Percentiles rank a stretch among this genome's conserved stretches.
Conservation (phyloP, 2,797 vertebrate genomes). For the Neosilurus hyrtlii region DNA sequence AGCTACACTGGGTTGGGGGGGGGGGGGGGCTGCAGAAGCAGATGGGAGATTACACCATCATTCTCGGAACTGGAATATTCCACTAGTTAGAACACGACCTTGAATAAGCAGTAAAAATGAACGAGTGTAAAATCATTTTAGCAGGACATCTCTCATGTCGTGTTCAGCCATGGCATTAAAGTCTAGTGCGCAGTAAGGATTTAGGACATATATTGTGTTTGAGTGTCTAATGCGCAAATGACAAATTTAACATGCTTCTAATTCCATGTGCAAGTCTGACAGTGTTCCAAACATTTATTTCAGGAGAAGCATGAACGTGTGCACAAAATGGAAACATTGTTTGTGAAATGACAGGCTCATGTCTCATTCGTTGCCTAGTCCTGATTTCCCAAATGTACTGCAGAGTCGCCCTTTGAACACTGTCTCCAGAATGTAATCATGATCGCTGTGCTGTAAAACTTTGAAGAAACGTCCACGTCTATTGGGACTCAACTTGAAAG, state of each 20-base stretch:
- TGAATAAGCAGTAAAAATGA: slow-evolving; percentile 30
- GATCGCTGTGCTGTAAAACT: slow-evolving; percentile 12
- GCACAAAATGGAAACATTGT: slow-evolving; percentile 47
- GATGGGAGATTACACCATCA: slow-evolving; percentile 54
- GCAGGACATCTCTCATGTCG: neutral
- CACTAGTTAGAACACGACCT: slow-evolving; percentile 31
- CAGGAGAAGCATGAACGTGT: slow-evolving; percentile 47
- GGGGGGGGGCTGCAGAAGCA: slow-evolving; percentile 49
- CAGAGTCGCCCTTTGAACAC: slow-evolving; percentile 19
- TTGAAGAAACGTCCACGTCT: slow-evolving; percentile 13
- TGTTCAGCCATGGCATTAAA: slow-evolving; percentile 6
- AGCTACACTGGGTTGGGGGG: slow-evolving; percentile 51
- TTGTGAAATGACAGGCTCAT: slow-evolving; percentile 50
- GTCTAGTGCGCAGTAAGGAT: neutral
- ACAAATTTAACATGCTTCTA: slow-evolving; percentile 2
- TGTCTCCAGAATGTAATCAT: slow-evolving; percentile 25
- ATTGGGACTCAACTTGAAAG: slow-evolving; percentile 12
- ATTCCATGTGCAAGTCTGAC: slow-evolving; percentile 3
- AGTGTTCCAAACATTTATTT: slow-evolving; percentile 49
- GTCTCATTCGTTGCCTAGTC: slow-evolving; percentile 47
- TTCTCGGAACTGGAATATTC: slow-evolving; percentile 46
- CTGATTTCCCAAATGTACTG: slow-evolving; percentile 19
- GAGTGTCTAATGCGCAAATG: neutral
- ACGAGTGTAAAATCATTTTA: slow-evolving; percentile 16
- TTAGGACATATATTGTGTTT: neutral